phyloP scores from a whole-genome alignment of 2,888 invertebrate genomes.

The Paralinhomoeus sp. region DNA sequence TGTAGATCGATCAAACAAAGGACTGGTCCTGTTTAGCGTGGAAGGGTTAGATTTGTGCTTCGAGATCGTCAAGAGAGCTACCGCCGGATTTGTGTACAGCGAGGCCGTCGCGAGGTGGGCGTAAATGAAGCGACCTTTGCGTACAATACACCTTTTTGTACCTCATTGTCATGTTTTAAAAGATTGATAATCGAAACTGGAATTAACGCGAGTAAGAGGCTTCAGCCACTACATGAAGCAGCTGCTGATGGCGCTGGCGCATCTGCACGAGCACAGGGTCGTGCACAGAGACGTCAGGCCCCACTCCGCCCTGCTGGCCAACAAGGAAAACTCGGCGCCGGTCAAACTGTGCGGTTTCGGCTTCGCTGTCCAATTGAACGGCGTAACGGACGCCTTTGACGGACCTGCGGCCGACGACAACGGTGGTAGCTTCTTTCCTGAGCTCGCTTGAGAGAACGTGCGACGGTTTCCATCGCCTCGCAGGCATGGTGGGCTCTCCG shows the following conservation, averaged over 20 bases:
- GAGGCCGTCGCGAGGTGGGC: slow-evolving; percentile 88
- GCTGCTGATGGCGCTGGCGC: slow-evolving; percentile 79
- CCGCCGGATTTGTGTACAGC: slow-evolving; percentile 91
- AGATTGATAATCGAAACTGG: too few species aligned
- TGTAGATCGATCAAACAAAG: not conserved
- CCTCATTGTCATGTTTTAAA: not conserved
- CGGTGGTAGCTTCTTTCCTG: too few species aligned
- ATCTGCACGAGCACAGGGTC: slow-evolving; percentile 93
- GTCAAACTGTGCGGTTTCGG: slow-evolving; percentile 93
- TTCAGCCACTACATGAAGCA: slow-evolving; percentile 93
- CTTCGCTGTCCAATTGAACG: slow-evolving; percentile 82
- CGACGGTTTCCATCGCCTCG: slow-evolving; percentile 7
- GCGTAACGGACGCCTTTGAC: too few species aligned
- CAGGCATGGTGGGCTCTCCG: slow-evolving; percentile 67
- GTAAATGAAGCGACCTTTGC: slow-evolving; percentile 14
- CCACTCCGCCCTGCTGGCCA: slow-evolving; percentile 80
- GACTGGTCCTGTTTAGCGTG: slow-evolving; percentile 48
- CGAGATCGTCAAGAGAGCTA: slow-evolving; percentile 83
- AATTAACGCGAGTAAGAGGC: too few species aligned
- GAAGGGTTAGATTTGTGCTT: slow-evolving; percentile 94
- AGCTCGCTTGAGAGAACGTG: too few species aligned
- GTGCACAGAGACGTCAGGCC: slow-evolving; percentile 92
- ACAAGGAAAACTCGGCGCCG: slow-evolving; percentile 89
- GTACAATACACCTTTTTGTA: not conserved
- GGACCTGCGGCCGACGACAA: too few species aligned